Evolutionary conservation across 2,113 vertebrate species (phyloP).

Genomic region (Cromileptes altivelis): DNA sequence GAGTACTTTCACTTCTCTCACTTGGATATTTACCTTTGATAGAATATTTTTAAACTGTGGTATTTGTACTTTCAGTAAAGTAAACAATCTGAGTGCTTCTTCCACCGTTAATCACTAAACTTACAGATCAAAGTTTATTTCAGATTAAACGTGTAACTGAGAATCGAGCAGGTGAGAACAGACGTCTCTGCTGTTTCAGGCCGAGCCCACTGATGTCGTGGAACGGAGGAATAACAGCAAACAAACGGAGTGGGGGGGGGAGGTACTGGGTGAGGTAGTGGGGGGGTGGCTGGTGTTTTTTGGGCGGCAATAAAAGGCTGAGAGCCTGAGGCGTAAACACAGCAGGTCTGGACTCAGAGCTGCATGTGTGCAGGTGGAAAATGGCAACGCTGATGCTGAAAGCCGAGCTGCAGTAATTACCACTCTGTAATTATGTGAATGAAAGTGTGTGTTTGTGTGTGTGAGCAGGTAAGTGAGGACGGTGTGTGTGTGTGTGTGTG

Average conservation of each 20-base stretch:
- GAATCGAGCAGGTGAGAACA: no score
- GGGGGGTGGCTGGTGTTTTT: neutral
- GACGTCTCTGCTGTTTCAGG: neutral
- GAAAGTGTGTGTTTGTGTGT: slow-evolving; percentile 27
- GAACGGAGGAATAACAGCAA: slow-evolving; percentile 46
- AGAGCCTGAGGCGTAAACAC: slow-evolving; percentile 81
- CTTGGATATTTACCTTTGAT: no score
- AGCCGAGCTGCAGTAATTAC: slow-evolving; percentile 69
- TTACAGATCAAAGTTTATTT: no score
- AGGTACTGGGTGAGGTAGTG: no score
- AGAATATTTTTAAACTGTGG: no score
- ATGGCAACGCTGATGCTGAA: slow-evolving; percentile 40
- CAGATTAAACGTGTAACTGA: no score
- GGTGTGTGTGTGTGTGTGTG: neutral
- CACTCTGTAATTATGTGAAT: slow-evolving; percentile 70
- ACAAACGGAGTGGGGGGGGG: slow-evolving; percentile 59
- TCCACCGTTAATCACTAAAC: no score
- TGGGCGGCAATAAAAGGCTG: slow-evolving; percentile 37
- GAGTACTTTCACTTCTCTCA: no score
- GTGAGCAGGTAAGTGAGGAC: neutral
- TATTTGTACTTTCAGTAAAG: no score
- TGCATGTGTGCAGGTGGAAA: slow-evolving; percentile 52
- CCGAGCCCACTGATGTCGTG: neutral
- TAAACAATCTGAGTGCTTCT: no score
- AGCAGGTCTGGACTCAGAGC: slow-evolving; percentile 28